Percentiles rank a stretch among this genome's conserved stretches.
Conservation (phyloP, 2,888 invertebrate species). For the Scrobipalpa costella region DNA sequence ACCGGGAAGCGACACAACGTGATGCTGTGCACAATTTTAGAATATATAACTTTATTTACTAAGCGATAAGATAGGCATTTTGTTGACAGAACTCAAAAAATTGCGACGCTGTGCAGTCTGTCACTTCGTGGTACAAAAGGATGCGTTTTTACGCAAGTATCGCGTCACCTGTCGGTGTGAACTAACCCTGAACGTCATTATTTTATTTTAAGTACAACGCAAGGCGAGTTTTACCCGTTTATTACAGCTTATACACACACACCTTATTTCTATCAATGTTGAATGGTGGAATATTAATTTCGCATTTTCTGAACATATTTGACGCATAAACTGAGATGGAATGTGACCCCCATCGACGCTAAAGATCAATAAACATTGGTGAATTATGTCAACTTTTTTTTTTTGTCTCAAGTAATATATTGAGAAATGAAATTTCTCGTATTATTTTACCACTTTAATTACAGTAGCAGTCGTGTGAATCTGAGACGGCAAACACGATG, state of each 20-base stretch:
- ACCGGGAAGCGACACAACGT: too few species aligned
- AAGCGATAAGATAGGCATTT: too few species aligned
- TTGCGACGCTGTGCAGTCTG: too few species aligned
- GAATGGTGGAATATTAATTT: conserved; percentile 16
- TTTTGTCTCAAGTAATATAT: background rate
- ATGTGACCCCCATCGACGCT: background rate
- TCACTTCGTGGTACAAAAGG: too few species aligned
- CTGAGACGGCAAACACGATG: conserved; percentile 59
- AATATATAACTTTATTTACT: too few species aligned
- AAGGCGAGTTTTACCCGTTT: conserved; percentile 55
- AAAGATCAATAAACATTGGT: background rate
- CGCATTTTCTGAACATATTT: background rate
- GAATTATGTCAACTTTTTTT: background rate
- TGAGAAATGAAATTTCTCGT: conserved; percentile 37
- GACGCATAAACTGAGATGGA: background rate
- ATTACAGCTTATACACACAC: conserved; percentile 37
- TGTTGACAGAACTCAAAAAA: too few species aligned
- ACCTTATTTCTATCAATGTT: conserved; percentile 23
- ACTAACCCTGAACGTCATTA: conserved; percentile 63
- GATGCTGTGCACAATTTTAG: too few species aligned
- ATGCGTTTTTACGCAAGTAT: too few species aligned
- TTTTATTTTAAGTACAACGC: conserved; percentile 67
- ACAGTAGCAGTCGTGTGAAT: conserved; percentile 72
- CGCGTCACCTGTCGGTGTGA: too few species aligned
- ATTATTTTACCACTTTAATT: conserved; percentile 53